phyloP scores from a whole-genome alignment of 2,113 vertebrate species.

The Rhizomys pruinosus region DNA sequence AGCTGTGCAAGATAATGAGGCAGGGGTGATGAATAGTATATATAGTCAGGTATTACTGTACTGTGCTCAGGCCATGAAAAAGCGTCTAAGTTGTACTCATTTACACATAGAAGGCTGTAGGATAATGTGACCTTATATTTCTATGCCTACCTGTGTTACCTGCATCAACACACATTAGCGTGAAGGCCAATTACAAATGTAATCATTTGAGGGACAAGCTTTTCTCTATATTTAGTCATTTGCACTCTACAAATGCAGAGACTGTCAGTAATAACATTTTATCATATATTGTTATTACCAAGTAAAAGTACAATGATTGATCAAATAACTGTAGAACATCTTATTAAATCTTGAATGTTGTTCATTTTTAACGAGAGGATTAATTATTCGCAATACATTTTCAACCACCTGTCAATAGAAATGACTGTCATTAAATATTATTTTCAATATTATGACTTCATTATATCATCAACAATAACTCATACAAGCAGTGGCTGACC shows the following conservation, averaged over 20 bases:
- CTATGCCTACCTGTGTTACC: not conserved
- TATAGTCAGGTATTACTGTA: not conserved
- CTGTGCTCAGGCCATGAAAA: not conserved
- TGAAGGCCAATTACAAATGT: not conserved
- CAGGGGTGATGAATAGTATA: not conserved
- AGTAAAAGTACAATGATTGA: not conserved
- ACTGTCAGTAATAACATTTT: not conserved
- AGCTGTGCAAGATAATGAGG: not conserved
- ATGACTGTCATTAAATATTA: not conserved
- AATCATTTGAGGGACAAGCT: not conserved
- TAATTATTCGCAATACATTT: not conserved
- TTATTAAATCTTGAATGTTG: conserved; percentile 7
- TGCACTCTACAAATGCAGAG: not conserved
- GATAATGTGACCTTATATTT: not conserved
- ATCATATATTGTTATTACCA: not conserved
- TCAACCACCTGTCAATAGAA: not conserved
- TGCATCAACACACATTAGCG: not conserved
- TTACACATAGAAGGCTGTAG: not conserved
- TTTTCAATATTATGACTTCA: not conserved
- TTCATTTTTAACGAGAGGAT: not conserved
- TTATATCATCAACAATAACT: conserved; percentile 5
- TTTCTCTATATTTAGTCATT: conserved; percentile 7
- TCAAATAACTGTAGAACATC: conserved; percentile 7
- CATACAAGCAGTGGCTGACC: not conserved
- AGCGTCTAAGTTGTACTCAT: not conserved